These are phyloP conservation scores for Trichacis sp. DNA, from an alignment of 2,888 invertebrate species.

Conservation along the genomic window DNA sequence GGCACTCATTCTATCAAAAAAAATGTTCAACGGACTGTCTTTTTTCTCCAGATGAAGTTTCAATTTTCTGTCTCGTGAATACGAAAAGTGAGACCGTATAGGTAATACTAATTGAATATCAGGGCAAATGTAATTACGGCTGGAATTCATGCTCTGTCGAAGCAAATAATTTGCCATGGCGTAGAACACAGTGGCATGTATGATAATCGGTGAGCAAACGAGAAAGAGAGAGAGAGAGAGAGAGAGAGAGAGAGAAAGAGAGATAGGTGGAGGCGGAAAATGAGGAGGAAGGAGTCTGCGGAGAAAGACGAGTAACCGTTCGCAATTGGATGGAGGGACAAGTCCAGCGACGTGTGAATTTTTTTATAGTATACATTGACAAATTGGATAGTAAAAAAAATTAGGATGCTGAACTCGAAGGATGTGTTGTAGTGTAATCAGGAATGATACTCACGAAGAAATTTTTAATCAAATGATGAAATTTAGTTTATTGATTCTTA, in stretches of 20 bases:
- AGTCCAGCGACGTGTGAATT: no score
- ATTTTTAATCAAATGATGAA: no score
- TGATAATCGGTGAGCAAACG: conserved; percentile 43
- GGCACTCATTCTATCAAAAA: neutral
- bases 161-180: conserved; percentile 67
- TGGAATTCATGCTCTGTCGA: conserved; percentile 68
- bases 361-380: no score
- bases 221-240: conserved; percentile 39
- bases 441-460: no score
- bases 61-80: conserved; percentile 38
- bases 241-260: conserved; percentile 39
- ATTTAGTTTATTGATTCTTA: no score
- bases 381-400: no score
- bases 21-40: neutral
- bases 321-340: conserved; percentile 18
- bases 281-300: conserved; percentile 44
- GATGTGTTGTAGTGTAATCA: no score
- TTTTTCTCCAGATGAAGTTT: conserved; percentile 23
- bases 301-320: conserved; percentile 52
- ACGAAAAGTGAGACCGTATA: conserved; percentile 48
- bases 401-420: no score
- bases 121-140: conserved; percentile 68
- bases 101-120: conserved; percentile 69
- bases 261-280: conserved; percentile 40
- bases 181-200: conserved; percentile 50